Evolutionary conservation across 2,888 invertebrate genomes (phyloP).

Genomic region (Melanophora roralis): DNA sequence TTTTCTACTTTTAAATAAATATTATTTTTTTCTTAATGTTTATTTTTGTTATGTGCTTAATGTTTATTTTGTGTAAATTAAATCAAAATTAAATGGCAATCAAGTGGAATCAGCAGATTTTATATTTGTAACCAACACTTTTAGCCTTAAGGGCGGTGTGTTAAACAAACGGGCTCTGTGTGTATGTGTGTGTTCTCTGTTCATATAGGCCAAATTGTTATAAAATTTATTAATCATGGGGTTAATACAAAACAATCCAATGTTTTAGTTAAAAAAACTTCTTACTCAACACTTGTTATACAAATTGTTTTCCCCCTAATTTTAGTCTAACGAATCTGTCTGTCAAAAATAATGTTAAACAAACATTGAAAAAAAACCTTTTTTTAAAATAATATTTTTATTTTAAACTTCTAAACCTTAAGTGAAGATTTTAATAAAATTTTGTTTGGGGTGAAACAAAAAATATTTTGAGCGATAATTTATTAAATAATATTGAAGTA

Average conservation of each 20-base stretch:
- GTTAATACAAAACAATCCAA: not conserved
- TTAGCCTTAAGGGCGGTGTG: slow-evolving; percentile 26
- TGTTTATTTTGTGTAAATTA: slow-evolving; percentile 75
- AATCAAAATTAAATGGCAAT: slow-evolving; percentile 77
- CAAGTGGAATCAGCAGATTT: slow-evolving; percentile 78
- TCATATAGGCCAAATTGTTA: not conserved
- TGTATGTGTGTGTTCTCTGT: not conserved
- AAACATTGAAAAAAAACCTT: not conserved
- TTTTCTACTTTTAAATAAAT: slow-evolving; percentile 23
- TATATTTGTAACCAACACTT: slow-evolving; percentile 58
- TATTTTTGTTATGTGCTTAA: slow-evolving; percentile 31
- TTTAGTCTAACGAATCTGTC: not conserved
- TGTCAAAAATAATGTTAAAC: not conserved
- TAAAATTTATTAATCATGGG: slow-evolving; percentile 27
- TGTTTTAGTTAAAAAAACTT: not conserved
- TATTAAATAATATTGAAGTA: too few species aligned
- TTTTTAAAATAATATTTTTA: slow-evolving; percentile 7
- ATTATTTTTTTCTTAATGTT: slow-evolving; percentile 57
- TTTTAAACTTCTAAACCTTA: not conserved
- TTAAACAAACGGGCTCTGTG: not conserved
- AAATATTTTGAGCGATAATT: too few species aligned
- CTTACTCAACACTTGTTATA: slow-evolving; percentile 36
- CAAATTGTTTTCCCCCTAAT: not conserved
- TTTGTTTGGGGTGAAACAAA: too few species aligned
- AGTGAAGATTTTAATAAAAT: not conserved